Percentiles rank a stretch among this genome's conserved stretches.
phyloP scores from a whole-genome alignment of 2,113 vertebrate genomes.

The Dunckerocampus dactyliophorus region DNA sequence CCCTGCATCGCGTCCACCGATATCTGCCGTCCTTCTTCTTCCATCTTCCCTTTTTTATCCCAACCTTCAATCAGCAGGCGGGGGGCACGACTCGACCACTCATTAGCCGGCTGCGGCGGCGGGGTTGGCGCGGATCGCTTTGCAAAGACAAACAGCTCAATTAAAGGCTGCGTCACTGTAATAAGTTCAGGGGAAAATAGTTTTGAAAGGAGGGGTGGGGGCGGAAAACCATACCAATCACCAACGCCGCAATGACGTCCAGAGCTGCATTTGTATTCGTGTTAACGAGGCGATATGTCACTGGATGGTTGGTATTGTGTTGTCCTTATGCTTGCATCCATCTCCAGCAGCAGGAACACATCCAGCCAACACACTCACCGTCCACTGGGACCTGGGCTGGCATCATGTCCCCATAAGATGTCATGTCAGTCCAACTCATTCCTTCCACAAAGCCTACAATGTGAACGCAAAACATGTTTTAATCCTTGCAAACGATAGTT shows the following conservation, averaged over 20 bases:
- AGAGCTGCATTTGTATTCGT: slow-evolving; percentile 31
- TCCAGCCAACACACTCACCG: neutral
- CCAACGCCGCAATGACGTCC: slow-evolving; percentile 49
- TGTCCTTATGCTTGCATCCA: neutral
- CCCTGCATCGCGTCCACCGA: slow-evolving; percentile 4
- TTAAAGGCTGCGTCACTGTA: slow-evolving; percentile 57
- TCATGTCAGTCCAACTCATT: no score
- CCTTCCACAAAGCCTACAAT: no score
- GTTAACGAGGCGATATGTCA: slow-evolving; percentile 7
- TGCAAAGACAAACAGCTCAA: slow-evolving; percentile 72
- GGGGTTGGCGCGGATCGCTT: slow-evolving; percentile 54
- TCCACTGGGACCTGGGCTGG: no score
- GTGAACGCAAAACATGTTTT: no score
- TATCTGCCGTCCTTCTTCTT: slow-evolving; percentile 41
- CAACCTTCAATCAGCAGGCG: slow-evolving; percentile 41
- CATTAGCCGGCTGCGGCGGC: slow-evolving; percentile 56
- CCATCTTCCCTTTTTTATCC: slow-evolving; percentile 35
- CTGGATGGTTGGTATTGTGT: slow-evolving; percentile 20
- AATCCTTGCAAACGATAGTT: no score
- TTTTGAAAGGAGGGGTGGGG: slow-evolving; percentile 40
- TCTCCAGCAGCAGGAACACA: neutral
- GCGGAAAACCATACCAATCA: slow-evolving; percentile 36
- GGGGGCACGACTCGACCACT: slow-evolving; percentile 45
- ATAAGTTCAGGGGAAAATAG: slow-evolving; percentile 63
- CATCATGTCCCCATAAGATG: no score